Evolutionary conservation across 2,888 invertebrate species (phyloP), one percentile per base, ranked within the genome.

Genomic region (Aquatica leii): DNA sequence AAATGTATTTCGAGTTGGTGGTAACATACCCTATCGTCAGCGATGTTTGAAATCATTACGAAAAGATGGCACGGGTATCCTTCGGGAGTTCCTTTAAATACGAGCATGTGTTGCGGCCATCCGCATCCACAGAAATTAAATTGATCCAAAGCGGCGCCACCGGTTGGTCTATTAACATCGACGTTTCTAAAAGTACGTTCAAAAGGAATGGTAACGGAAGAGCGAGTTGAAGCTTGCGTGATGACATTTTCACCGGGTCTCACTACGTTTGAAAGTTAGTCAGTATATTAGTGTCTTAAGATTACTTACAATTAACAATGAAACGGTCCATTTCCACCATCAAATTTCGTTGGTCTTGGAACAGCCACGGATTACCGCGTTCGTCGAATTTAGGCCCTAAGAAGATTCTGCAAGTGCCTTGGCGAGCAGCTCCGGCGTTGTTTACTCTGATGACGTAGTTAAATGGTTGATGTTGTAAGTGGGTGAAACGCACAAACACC

Each of bases 91-190:
- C 93, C 93, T 78, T 87, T 89, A 0, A 92, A 90, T 18, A 91
- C 65, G 5, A 92, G 84, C 86, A 93, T 85, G 80, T 93, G 92
- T 65, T 91, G 88, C 0, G 93, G 93, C 92, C 93, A 93, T 49
- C 93, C 92, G 74, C 93, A 94, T 67, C 93, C 93, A 81, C 93
- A 94, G 85, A 90, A 91, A 81, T 90, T 89, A 82, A 90, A 90
- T 70, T 84, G 82, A 5, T 80, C 80, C 51, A 80, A 69, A 0
- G 82, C 82, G 0, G 86, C 81, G 1, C 82, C 79, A 46, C 84
- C 85, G 6, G 83, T 80, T 0, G 90, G 88, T 0, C 90, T 84
- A 55, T 79, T 82, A 0, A 74, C 71, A 68, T 90, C 89, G 70
- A 90, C 77, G 77, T 87, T 86, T 8, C 90, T 86, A 88, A 92